phyloP scores from a whole-genome alignment of 2,888 invertebrate species.

The Cheilosia variabilis region DNA sequence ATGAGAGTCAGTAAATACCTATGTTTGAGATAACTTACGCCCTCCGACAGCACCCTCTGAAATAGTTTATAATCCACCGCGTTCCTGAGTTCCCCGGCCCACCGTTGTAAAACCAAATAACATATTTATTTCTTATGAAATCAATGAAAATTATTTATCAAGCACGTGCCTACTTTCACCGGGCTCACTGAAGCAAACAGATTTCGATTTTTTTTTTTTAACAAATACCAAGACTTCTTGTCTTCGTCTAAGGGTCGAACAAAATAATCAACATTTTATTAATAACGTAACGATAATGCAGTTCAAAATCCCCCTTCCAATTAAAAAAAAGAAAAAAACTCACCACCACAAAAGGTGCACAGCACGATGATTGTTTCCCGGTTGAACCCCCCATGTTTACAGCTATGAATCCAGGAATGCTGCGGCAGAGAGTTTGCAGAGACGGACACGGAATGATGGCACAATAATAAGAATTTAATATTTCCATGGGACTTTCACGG shows the following conservation, averaged over 20 bases:
- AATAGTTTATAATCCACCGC: conserved; percentile 30
- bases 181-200: conserved; percentile 59
- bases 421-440: background rate
- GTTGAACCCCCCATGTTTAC: conserved; percentile 15
- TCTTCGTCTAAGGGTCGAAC: conserved; percentile 55
- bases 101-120: conserved; percentile 1
- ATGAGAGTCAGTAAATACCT: background rate
- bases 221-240: conserved; percentile 54
- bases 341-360: conserved; percentile 63
- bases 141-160: conserved; percentile 51
- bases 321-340: background rate
- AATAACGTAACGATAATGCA: conserved; percentile 75
- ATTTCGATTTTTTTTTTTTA: conserved; percentile 51
- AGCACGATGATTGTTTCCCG: conserved; percentile 64
- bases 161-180: conserved; percentile 51
- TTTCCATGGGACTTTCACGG: conserved; percentile 73
- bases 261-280: conserved; percentile 71
- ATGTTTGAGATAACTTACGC: background rate
- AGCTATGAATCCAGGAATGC: background rate
- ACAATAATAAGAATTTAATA: conserved; percentile 75
- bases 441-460: conserved; percentile 51
- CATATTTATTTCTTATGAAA: conserved; percentile 17
- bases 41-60: conserved; percentile 12
- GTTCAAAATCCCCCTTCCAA: conserved; percentile 51
- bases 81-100: too few relatives aligned